These are phyloP conservation scores for Latrodectus hesperus DNA, from an alignment of 2,888 invertebrate species.

Conservation along the genomic window DNA sequence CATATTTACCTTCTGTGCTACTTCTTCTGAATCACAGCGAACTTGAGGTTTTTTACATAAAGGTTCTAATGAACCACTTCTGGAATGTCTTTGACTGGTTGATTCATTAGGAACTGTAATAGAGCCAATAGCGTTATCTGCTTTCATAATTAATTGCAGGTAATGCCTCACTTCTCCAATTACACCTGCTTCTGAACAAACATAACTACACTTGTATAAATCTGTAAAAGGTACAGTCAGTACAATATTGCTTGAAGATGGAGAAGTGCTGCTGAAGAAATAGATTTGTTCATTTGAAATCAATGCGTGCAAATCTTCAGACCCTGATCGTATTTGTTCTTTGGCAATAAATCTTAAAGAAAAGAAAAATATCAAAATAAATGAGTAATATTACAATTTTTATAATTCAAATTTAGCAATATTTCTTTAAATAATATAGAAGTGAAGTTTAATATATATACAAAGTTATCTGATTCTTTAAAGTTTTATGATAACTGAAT, in stretches of 20 bases:
- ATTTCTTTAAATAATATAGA: too few relatives aligned
- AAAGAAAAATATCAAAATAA: neutral
- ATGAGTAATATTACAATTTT: too few relatives aligned
- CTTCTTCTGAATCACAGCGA: slow-evolving; percentile 83
- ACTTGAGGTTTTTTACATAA: slow-evolving; percentile 83
- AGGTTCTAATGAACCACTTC: slow-evolving; percentile 47
- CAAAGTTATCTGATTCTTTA: too few relatives aligned
- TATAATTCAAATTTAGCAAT: too few relatives aligned
- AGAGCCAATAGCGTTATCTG: slow-evolving; percentile 78
- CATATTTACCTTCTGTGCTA: slow-evolving; percentile 77
- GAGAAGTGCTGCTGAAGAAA: slow-evolving; percentile 79
- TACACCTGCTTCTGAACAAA: slow-evolving; percentile 59
- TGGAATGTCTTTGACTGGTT: slow-evolving; percentile 38
- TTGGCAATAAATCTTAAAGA: slow-evolving; percentile 83
- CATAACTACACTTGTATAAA: slow-evolving; percentile 72
- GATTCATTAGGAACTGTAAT: slow-evolving; percentile 74
- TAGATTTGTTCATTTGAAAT: slow-evolving; percentile 85
- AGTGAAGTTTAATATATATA: too few relatives aligned
- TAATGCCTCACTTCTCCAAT: slow-evolving; percentile 62
- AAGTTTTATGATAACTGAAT: too few relatives aligned
- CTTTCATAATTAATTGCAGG: slow-evolving; percentile 80
- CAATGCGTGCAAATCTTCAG: slow-evolving; percentile 87
- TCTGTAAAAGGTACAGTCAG: slow-evolving; percentile 73
- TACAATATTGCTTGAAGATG: slow-evolving; percentile 73
- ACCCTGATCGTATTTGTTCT: slow-evolving; percentile 83